These are phyloP conservation scores for Carlito syrichta DNA, from an alignment of 2,113 vertebrate genomes.

Conservation along the genomic window DNA sequence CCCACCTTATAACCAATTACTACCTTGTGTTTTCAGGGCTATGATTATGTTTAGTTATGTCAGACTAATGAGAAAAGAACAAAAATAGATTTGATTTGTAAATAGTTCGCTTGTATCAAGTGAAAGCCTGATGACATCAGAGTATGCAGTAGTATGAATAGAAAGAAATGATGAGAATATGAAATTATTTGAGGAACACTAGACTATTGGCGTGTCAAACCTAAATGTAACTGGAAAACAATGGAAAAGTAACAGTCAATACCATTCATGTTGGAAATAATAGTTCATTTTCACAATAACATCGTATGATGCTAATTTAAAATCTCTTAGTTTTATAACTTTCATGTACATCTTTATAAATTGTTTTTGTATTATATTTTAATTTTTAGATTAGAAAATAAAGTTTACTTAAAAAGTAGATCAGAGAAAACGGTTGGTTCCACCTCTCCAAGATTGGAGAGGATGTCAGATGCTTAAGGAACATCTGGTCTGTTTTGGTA, in stretches of 20 bases:
- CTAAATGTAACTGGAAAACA: neutral
- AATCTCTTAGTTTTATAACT: conserved; percentile 24
- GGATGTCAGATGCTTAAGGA: too few species aligned
- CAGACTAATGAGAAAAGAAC: conserved; percentile 19
- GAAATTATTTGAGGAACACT: neutral
- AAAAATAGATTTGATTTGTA: neutral
- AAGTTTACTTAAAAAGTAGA: too few species aligned
- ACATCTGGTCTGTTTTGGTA: too few species aligned
- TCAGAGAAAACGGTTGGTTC: too few species aligned
- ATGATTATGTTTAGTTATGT: neutral
- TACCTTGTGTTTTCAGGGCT: neutral
- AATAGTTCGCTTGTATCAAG: conserved; percentile 12
- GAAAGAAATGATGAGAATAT: conserved; percentile 2
- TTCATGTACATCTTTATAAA: neutral
- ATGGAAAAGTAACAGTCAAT: neutral
- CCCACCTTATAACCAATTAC: neutral
- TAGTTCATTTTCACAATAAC: conserved; percentile 6
- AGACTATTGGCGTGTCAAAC: neutral
- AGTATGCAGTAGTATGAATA: neutral
- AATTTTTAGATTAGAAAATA: too few species aligned
- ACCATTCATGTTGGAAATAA: neutral
- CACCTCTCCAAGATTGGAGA: too few species aligned
- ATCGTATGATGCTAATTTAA: neutral
- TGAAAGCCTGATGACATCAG: neutral
- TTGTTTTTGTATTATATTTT: neutral